Base-by-base conservation (phyloP, 92 coral and sea anemone genomes). In the Actinostola sp. region DNA sequence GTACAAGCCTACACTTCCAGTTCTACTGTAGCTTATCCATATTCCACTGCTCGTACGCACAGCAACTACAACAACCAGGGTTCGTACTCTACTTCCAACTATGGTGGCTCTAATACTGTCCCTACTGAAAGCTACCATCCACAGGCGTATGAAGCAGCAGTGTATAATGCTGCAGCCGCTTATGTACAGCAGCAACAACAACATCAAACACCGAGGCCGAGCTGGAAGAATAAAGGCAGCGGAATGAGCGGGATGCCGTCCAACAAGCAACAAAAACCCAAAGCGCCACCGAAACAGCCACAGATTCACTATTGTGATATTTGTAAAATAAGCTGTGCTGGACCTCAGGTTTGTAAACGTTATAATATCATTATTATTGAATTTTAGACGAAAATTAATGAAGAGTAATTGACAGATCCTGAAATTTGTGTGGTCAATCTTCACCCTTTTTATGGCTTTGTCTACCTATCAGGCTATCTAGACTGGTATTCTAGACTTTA, bases 101-200 rank as follows among this genome's bases (percentile, higher is more conserved):
- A 89, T 61, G 92, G 94, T 23, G 78, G 92, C 42, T 80, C 97
- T 1, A 86, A 89, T 25, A 68, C 92, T 1, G 90, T 82, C 8
- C 84, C 71, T 54, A 73, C 76, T 17, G 81, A 75, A 21, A 82
- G 85, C 67, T 92, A 94, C 36, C 98, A 92, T 24, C 82, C 97
- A 0, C 98, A 94, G 73, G 98, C 97, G 61, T 94, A 94, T 71
- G 98, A 94, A 62, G 97, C 98, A 2, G 98, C 97, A 7, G 98
- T 94, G 43, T 94, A 94, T 33, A 94, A 94, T 55, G 98, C 98
- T 8, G 98, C 98, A 10, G 89, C 92, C 0, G 97, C 98, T 23
- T 94, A 92, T 62, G 92, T 94, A 11, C 98, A 94, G 32, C 98
- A 91, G 23, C 98, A 93, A 53, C 89, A 92, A 35, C 93, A 89